Conservation (phyloP, 2,888 invertebrate genomes). For the Willowsia nigromaculata region DNA sequence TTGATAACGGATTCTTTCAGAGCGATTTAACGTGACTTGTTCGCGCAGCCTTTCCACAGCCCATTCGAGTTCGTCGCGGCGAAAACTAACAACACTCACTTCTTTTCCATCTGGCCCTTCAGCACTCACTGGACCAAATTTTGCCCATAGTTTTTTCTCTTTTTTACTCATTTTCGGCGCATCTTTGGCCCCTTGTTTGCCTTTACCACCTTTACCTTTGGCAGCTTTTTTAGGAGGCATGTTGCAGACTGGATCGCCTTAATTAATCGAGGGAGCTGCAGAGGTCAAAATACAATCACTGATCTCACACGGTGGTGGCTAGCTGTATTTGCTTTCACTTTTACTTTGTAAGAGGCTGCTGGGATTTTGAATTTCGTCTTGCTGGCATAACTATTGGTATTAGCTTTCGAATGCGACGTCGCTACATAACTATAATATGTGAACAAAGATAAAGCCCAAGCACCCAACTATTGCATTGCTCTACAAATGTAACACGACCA, state of each 20-base stretch:
- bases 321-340: no score
- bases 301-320: no score
- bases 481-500: no score
- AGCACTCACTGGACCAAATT: constrained; percentile 70
- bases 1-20: constrained; percentile 75
- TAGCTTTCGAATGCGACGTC: no score
- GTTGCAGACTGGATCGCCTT: not conserved
- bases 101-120: constrained; percentile 73
- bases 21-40: constrained; percentile 69
- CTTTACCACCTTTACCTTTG: constrained; percentile 51
- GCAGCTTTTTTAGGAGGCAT: constrained; percentile 67
- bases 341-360: no score
- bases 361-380: no score
- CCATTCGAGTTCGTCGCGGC: constrained; percentile 76
- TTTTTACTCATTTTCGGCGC: constrained; percentile 63
- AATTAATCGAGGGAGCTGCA: not conserved
- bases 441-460: not conserved
- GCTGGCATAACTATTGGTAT: no score
- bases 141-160: constrained; percentile 72
- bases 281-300: no score
- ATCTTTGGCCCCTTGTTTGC: constrained; percentile 49
- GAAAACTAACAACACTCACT: constrained; percentile 55
- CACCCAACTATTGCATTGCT: not conserved
- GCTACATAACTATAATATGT: not conserved
- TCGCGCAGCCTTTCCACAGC: constrained; percentile 71